phyloP scores from a whole-genome alignment of 2,888 invertebrate genomes.

The Chaetogeoica ovagalla region DNA sequence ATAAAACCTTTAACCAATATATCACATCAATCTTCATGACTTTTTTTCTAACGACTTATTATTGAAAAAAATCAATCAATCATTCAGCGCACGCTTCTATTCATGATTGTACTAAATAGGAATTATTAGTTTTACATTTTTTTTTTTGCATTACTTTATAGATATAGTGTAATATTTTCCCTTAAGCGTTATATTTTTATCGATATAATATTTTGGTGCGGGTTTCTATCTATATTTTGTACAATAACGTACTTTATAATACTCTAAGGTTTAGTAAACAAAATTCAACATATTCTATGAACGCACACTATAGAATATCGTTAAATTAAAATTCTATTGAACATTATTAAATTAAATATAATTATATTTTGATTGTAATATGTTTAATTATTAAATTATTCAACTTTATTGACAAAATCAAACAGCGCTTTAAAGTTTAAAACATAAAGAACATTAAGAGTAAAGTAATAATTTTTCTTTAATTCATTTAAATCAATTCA shows the following conservation, averaged over 20 bases:
- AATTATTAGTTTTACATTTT: conserved; percentile 26
- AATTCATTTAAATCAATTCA: too few relatives aligned
- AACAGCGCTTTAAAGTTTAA: too few relatives aligned
- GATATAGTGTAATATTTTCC: conserved; percentile 25
- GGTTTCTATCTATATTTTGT: background rate
- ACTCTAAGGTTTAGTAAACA: background rate
- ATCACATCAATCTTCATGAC: conserved; percentile 44
- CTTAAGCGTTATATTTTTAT: conserved; percentile 27
- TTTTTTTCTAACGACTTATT: conserved; percentile 36
- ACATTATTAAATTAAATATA: too few relatives aligned
- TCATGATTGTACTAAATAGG: conserved; percentile 25
- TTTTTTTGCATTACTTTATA: background rate
- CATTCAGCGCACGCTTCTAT: conserved; percentile 17
- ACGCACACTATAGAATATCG: background rate
- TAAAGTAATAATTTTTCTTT: too few relatives aligned
- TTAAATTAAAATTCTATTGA: background rate
- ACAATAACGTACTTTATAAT: background rate
- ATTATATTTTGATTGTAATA: too few relatives aligned
- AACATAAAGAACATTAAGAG: too few relatives aligned
- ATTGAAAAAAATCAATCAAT: conserved; percentile 39
- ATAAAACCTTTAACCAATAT: conserved; percentile 21
- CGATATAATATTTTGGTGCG: background rate
- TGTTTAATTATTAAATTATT: too few relatives aligned
- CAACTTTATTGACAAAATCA: too few relatives aligned
- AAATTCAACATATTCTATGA: background rate